Evolutionary conservation across 1,140 invertebrate species (phyloP).

Genomic region (Listronotus oregonensis): DNA sequence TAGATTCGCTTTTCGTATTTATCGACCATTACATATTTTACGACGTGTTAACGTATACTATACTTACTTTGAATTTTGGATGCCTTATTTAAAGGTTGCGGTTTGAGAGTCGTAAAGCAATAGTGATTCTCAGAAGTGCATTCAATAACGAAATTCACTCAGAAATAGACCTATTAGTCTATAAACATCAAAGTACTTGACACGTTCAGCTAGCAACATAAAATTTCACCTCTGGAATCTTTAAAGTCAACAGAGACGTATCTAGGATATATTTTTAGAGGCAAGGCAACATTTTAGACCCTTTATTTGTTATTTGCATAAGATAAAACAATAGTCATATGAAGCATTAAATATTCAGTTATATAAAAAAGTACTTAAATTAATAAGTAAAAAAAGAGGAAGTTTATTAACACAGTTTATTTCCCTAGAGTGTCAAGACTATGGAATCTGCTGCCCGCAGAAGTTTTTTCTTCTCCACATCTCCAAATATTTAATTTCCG

Average conservation of each 20-base stretch:
- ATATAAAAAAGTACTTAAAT: no score
- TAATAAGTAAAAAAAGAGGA: no score
- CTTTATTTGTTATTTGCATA: no score
- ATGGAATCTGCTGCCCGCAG: no score
- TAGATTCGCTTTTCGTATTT: constrained; percentile 30
- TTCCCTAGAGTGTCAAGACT: no score
- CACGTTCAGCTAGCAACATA: constrained; percentile 10
- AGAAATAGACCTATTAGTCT: constrained; percentile 36
- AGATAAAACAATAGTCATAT: no score
- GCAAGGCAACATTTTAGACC: no score
- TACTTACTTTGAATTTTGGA: constrained; percentile 32
- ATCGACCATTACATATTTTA: constrained; percentile 29
- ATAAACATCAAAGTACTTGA: constrained; percentile 27
- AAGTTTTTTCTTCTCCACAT: no score
- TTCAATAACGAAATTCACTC: constrained; percentile 31
- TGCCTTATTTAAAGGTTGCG: constrained; percentile 26
- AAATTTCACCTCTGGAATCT: constrained; percentile 12
- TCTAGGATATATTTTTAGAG: no score
- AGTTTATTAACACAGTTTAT: no score
- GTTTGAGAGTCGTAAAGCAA: constrained; percentile 31
- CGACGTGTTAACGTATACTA: constrained; percentile 26
- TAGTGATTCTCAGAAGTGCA: constrained; percentile 26
- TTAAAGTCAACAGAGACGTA: neutral
- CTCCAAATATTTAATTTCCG: no score
- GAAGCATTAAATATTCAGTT: no score